Evolutionary conservation across 92 coral and sea anemone species (phyloP), one percentile per base, ranked within the genome.

Genomic region (Palythoa caribaeorum): DNA sequence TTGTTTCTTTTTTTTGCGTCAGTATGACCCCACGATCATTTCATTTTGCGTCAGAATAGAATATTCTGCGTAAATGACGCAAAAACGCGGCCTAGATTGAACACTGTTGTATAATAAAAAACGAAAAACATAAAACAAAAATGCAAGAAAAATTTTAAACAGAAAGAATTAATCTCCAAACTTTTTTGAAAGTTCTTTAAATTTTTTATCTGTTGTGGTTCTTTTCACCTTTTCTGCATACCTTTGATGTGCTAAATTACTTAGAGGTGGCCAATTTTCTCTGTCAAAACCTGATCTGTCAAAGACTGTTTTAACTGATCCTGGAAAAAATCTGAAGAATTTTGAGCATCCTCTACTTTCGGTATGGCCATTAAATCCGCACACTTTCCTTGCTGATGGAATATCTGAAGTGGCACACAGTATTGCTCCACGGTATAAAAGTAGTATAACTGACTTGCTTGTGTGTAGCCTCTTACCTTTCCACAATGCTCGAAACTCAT

Each of bases 301-400:
- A 88, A 88, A 69, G 9, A 71, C 71, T 9, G 85, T 91, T 55
- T 84, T 57, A 70, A 88, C 87, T 78, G 78, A 83, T 57, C 93
- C 93, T 37, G 94, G 92, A 78, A 91, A 87, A 6, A 52, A n/a
- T 80, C 83, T 91, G 10, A 83, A 81, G 69, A 92, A 88, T 86
- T 70, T 88, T 40, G 94, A 91, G n/a, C 94, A 88, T 9, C 94
- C 91, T 76, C 66, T 38, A 15, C 84, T 38, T 47, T 88, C 91
- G 3, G 90, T 50, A 72, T 87, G 90, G 66, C 75, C 75, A 76
- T 90, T 90, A 55, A 90, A 79, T 20, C 93, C 90, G 86, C 93
- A 90, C 47, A 86, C 35, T 55, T 90, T 90, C 48, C 93, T 38
- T 6, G 93, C 90, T 2, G 93, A 90, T 17, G 93, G 90, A 38